Base-by-base conservation (phyloP, 2,113 vertebrate species). In the Stegastes partitus region DNA sequence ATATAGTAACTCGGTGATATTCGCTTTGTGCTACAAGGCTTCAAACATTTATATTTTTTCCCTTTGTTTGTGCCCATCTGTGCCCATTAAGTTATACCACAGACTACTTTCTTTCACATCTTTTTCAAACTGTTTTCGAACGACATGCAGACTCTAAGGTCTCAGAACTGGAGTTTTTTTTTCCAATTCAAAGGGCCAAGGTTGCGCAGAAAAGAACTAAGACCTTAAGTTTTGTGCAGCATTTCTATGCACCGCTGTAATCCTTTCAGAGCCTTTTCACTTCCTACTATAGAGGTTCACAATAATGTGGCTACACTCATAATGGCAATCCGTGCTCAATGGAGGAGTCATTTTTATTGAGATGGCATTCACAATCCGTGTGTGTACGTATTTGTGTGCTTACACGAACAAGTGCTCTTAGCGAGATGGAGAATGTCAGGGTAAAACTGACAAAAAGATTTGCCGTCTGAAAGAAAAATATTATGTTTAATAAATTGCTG, bases 251-350 rank as follows among this genome's bases (percentile, higher is more conserved):
- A 23, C 22, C 49, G 28, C n/a, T 31, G 22, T 42, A 62, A 34
- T 57, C 50, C 66, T 81, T 88, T 88, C 84, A 91, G 44, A 77
- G 50, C 50, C 53, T 37, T 68, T 73, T 79, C 80, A 68, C 45
- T 44, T n/a, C 15, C 9, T 1, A n/a, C 34, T 61, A 49, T 47
- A 61, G 39, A 78, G 55, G 56, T 56, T 70, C 75, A 84, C 70
- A 86, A 77, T 86, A 73, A 61, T 50, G 65, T 39, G 22, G 57
- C 59, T 85, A 72, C 66, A 67, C 70, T 79, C 75, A 81, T 68
- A 81, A 81, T 73, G 21, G 47, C 47, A 58, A 57, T 57, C 53
- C 23, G 68, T 49, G 56, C 45, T 77, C 44, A 78, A 73, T 28
- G 28, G 56, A 53, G 26, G 55, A 73, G 31, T 62, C n/a, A 28